Conservation (phyloP, 2,797 vertebrate genomes). For the Avahi laniger region DNA sequence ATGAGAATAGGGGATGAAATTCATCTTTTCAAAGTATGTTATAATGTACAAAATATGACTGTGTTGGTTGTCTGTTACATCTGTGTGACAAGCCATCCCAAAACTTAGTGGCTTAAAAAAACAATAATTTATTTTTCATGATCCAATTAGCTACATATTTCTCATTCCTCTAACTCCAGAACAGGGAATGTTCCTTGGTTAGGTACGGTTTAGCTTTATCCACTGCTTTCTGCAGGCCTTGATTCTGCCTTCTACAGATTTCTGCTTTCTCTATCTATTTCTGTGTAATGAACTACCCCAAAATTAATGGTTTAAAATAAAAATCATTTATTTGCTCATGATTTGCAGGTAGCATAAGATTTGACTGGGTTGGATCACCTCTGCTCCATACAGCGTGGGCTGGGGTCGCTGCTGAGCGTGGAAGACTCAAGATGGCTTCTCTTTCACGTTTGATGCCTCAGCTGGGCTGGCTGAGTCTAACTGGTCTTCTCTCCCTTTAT, state of each 20-base stretch:
- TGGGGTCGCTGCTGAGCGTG: fast-evolving
- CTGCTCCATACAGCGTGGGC: background rate
- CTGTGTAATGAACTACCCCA: background rate
- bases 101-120: background rate
- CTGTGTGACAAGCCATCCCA: background rate
- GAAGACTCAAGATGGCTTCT: background rate
- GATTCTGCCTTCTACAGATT: background rate
- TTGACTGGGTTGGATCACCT: background rate
- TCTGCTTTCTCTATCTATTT: background rate
- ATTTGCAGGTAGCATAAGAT: background rate
- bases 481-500: background rate
- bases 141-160: background rate
- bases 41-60: background rate
- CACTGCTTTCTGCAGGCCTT: background rate
- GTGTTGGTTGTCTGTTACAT: background rate
- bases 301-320: background rate
- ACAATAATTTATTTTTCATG: background rate
- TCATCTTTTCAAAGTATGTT: background rate
- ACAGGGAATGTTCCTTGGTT: background rate
- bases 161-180: background rate
- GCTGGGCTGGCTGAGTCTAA: background rate
- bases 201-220: background rate
- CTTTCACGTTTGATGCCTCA: background rate
- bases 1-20: background rate
- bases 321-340: background rate